A percentile compares a stretch with the other conserved stretches of the same genome.
Conservation (phyloP, 2,797 vertebrate species). For the Acanthornis magna region DNA sequence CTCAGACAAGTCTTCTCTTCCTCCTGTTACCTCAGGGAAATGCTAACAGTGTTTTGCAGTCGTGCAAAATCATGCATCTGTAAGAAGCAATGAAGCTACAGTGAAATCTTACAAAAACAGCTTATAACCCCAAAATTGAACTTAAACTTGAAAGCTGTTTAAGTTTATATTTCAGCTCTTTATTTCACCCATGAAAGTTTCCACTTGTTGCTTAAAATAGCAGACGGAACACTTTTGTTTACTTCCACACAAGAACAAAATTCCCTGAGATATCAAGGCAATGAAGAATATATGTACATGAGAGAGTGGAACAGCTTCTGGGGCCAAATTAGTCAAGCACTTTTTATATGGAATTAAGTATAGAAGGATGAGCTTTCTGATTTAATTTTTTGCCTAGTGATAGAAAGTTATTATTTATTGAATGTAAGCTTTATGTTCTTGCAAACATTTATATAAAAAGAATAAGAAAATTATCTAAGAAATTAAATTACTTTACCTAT, state of each 20-base stretch:
- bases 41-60: not conserved
- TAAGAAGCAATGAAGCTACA: not conserved
- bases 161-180: constrained; percentile 57
- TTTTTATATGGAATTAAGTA: not conserved
- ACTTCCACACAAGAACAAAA: constrained; percentile 60
- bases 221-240: constrained; percentile 49
- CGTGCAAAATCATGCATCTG: not conserved
- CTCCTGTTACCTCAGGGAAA: not conserved
- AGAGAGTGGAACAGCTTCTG: not conserved
- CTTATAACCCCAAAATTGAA: constrained; percentile 42
- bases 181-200: constrained; percentile 49
- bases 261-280: constrained; percentile 17
- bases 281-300: not conserved
- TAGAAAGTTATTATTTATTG: not conserved
- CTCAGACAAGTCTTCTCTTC: not conserved
- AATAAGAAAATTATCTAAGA: not conserved
- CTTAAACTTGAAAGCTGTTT: constrained; percentile 19
- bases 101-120: not conserved
- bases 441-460: not conserved
- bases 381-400: not conserved
- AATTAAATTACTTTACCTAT: not conserved
- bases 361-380: not conserved
- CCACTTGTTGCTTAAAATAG: constrained; percentile 64
- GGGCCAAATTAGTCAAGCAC: not conserved
- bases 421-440: not conserved